Percentiles rank a stretch among this genome's conserved stretches.
phyloP scores from a whole-genome alignment of 2,113 vertebrate species.

The Paradoxurus hermaphroditus region DNA sequence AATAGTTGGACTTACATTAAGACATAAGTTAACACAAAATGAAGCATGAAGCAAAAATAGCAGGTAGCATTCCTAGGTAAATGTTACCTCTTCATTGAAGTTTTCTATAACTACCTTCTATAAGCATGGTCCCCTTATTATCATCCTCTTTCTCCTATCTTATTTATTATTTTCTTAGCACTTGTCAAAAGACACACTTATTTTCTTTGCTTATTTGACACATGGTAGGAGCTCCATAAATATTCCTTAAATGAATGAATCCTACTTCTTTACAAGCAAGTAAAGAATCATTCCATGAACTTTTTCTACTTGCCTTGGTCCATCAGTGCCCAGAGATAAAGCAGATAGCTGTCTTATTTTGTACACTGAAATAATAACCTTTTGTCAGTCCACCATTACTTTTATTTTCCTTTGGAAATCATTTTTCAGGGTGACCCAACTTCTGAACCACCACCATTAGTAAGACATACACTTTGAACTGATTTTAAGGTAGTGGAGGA shows the following conservation, averaged over 20 bases:
- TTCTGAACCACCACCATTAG: not conserved
- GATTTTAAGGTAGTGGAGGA: not conserved
- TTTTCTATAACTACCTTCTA: not conserved
- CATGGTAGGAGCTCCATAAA: not conserved
- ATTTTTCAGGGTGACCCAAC: not conserved
- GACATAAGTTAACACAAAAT: not conserved
- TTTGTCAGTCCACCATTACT: not conserved
- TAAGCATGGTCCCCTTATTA: not conserved
- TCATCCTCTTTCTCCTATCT: not conserved
- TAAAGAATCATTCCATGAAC: not conserved
- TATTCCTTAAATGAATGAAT: conserved; percentile 15
- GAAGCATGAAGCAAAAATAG: not conserved
- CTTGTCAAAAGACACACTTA: not conserved
- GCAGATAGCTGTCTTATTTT: not conserved
- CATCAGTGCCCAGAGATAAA: not conserved
- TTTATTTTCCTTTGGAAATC: not conserved
- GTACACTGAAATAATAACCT: not conserved
- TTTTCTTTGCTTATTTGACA: not conserved
- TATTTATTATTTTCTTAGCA: conserved; percentile 8
- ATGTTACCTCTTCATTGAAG: not conserved
- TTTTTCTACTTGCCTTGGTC: not conserved
- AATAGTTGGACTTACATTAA: not conserved
- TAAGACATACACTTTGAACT: not conserved
- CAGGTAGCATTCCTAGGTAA: not conserved
- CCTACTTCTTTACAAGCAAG: not conserved